Percentiles rank a stretch among this genome's conserved stretches.
These are phyloP conservation scores for Enteromius anoplus DNA, from an alignment of 2,797 vertebrate genomes.

Conservation along the genomic window DNA sequence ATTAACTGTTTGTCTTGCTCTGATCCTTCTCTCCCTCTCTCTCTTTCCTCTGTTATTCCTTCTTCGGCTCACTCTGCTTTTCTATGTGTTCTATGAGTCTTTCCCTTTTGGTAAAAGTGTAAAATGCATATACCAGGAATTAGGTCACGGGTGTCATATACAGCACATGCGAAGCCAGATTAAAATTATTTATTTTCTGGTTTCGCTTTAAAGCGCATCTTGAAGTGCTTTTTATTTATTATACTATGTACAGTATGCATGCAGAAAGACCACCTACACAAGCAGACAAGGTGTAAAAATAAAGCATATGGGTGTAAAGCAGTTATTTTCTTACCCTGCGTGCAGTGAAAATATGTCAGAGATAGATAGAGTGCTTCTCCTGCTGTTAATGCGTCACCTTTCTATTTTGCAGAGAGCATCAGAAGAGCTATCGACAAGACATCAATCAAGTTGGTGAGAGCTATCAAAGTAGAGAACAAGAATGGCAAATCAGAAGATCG, in stretches of 20 bases:
- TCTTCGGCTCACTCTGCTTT: not conserved
- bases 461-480: slow-evolving; percentile 86
- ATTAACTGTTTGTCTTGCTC: slow-evolving; percentile 65
- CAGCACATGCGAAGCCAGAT: not conserved
- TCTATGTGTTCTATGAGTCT: slow-evolving; percentile 29
- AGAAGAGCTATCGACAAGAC: slow-evolving; percentile 85
- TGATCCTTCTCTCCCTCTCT: slow-evolving; percentile 58
- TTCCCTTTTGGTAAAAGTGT: not conserved
- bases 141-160: slow-evolving; percentile 2
- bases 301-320: slow-evolving; percentile 6
- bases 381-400: slow-evolving; percentile 53
- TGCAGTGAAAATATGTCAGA: slow-evolving; percentile 8
- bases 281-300: slow-evolving; percentile 11
- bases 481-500: slow-evolving; percentile 87
- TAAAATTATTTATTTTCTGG: not conserved
- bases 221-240: not conserved
- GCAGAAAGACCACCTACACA: slow-evolving; percentile 14
- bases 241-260: not conserved
- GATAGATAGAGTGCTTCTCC: slow-evolving; percentile 51
- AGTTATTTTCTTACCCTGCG: slow-evolving; percentile 7
- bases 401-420: slow-evolving; percentile 83
- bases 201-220: slow-evolving; percentile 16
- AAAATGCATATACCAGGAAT: slow-evolving; percentile 9
- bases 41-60: not conserved
- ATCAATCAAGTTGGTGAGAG: slow-evolving; percentile 82